A percentile compares a stretch with the other conserved stretches of the same genome.
Evolutionary conservation across 2,888 invertebrate genomes (phyloP).

Genomic region (Drosophila barbarae): DNA sequence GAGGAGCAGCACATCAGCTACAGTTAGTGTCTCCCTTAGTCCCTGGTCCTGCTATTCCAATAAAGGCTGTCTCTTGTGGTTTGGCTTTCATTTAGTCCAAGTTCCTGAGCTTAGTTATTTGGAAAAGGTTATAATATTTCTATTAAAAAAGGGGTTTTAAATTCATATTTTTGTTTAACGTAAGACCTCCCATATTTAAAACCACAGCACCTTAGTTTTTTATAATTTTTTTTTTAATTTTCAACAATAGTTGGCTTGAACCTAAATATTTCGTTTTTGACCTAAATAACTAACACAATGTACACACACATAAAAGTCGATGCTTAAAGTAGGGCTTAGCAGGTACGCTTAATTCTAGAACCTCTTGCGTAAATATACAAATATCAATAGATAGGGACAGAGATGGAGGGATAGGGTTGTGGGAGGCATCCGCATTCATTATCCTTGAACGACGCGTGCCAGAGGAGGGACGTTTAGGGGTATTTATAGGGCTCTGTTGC

Average conservation of each 20-base stretch:
- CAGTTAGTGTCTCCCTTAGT: slow-evolving; percentile 54
- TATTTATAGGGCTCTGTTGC: slow-evolving; percentile 24
- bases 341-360: slow-evolving; percentile 65
- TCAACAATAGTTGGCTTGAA: slow-evolving; percentile 50
- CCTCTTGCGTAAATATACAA: slow-evolving; percentile 65
- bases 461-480: slow-evolving; percentile 18
- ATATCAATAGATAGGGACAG: slow-evolving; percentile 37
- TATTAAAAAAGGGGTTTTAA: not conserved
- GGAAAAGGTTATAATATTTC: not conserved
- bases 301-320: slow-evolving; percentile 60
- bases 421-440: slow-evolving; percentile 35
- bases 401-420: slow-evolving; percentile 29
- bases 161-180: no score
- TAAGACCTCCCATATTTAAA: not conserved
- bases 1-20: slow-evolving; percentile 76
- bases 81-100: slow-evolving; percentile 28
- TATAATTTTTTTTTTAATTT: slow-evolving; percentile 55
- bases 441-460: slow-evolving; percentile 41
- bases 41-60: slow-evolving; percentile 36
- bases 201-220: slow-evolving; percentile 31
- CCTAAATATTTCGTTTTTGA: slow-evolving; percentile 56
- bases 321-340: slow-evolving; percentile 65
- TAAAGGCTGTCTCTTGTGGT: slow-evolving; percentile 55
- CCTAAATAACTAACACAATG: slow-evolving; percentile 72
- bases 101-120: no score